Conservation (phyloP, 2,888 invertebrate species). For the Chrysomela aeneicollis region DNA sequence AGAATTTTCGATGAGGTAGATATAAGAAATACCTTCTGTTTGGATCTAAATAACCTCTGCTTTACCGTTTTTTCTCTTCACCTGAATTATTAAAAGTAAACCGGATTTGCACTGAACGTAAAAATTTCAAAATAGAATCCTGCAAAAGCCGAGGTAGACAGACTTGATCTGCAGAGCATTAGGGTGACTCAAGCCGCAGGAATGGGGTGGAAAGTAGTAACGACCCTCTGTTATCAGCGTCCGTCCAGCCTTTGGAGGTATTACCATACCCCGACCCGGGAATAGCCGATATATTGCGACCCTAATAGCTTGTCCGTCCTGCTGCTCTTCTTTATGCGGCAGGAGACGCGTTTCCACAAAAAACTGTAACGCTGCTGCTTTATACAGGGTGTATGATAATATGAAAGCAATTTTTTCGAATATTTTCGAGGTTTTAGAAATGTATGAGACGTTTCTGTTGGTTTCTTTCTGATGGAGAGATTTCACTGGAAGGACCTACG, state of each 20-base stretch:
- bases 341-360: too few species aligned
- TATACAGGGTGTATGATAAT: neutral
- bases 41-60: neutral
- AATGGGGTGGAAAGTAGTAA: conserved; percentile 45
- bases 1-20: too few species aligned
- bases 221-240: conserved; percentile 63
- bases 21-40: neutral
- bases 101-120: conserved; percentile 28
- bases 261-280: conserved; percentile 61
- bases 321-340: conserved; percentile 37
- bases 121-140: conserved; percentile 25
- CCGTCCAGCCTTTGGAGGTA: conserved; percentile 62
- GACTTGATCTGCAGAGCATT: conserved; percentile 35
- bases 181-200: conserved; percentile 29
- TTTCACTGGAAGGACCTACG: too few species aligned
- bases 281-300: conserved; percentile 57
- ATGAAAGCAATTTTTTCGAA: too few species aligned
- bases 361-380: conserved; percentile 16
- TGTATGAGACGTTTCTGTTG: too few species aligned
- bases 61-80: conserved; percentile 18
- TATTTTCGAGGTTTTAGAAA: too few species aligned
- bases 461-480: too few species aligned
- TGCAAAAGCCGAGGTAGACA: conserved; percentile 23
- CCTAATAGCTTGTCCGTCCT: conserved; percentile 46
- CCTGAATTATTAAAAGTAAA: conserved; percentile 31